Percentiles rank a stretch among this genome's conserved stretches.
These are phyloP conservation scores for Danaus chrysippus DNA, from an alignment of 2,888 invertebrate species.

Conservation along the genomic window DNA sequence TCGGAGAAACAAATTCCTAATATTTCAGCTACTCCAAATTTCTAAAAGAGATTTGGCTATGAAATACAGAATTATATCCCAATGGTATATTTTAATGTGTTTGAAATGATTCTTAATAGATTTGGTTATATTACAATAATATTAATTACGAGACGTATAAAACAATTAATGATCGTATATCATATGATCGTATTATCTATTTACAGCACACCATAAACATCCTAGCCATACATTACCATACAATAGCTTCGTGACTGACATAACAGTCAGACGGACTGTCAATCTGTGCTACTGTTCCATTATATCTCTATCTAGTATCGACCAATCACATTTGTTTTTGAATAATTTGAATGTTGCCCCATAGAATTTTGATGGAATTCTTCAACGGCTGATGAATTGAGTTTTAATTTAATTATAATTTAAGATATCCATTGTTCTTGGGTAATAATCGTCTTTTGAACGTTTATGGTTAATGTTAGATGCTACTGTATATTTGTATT, in stretches of 20 bases:
- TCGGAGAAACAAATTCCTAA: too few species aligned
- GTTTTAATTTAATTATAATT: neutral
- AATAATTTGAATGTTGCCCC: slow-evolving; percentile 3
- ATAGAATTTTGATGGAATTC: neutral
- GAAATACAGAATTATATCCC: too few species aligned
- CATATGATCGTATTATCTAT: slow-evolving; percentile 4
- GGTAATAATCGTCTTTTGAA: neutral
- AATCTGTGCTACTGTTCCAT: slow-evolving; percentile 40
- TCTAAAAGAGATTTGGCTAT: too few species aligned
- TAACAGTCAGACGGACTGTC: slow-evolving; percentile 36
- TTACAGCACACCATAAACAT: slow-evolving; percentile 6
- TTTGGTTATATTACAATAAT: neutral
- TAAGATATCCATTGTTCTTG: neutral
- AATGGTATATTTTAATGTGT: too few species aligned
- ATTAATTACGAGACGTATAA: neutral
- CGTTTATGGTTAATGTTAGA: too few species aligned
- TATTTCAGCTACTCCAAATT: too few species aligned
- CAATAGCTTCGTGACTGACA: slow-evolving; percentile 35
- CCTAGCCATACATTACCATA: slow-evolving; percentile 36
- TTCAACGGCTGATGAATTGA: neutral
- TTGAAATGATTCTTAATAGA: too few species aligned
- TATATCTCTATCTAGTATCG: slow-evolving; percentile 11
- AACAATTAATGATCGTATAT: neutral
- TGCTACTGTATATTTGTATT: too few species aligned
- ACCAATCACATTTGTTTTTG: slow-evolving; percentile 2